phyloP scores from a whole-genome alignment of 2,113 vertebrate species.

The Passerina amoena region DNA sequence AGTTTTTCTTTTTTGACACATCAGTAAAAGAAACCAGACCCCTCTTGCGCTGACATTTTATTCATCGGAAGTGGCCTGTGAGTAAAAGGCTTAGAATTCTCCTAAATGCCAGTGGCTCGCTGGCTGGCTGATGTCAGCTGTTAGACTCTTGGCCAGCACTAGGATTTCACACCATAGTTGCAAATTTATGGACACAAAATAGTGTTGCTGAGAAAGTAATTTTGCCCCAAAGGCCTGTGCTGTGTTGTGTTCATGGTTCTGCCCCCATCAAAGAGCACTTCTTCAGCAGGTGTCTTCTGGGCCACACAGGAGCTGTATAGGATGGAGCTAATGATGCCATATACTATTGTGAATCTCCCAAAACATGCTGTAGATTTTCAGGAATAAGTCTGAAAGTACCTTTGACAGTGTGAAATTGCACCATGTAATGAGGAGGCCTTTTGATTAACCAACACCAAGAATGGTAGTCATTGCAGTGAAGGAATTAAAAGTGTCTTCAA shows the following conservation, averaged over 20 bases:
- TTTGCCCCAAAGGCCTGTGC: neutral
- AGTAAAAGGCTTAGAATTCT: conserved; percentile 58
- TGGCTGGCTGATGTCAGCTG: conserved; percentile 37
- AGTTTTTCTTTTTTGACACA: conserved; percentile 5
- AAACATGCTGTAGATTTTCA: neutral
- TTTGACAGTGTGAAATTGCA: neutral
- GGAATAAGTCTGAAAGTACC: neutral
- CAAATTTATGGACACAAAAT: neutral
- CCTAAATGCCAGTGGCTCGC: neutral
- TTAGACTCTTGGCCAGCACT: neutral
- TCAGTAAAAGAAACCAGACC: conserved; percentile 33
- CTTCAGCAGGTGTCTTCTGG: neutral
- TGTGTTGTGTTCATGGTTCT: neutral
- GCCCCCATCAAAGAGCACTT: conserved; percentile 25
- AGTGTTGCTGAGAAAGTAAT: neutral
- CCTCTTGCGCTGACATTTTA: neutral
- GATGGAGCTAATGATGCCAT: neutral
- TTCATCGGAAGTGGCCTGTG: conserved; percentile 52
- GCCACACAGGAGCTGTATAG: neutral
- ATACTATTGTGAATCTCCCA: neutral
- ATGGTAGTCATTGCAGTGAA: neutral
- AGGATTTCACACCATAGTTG: neutral
- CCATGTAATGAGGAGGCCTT: neutral
- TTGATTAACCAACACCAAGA: neutral
- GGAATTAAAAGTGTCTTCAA: neutral